phyloP scores from a whole-genome alignment of 2,888 invertebrate genomes.

The Lasioglossum vierecki region DNA sequence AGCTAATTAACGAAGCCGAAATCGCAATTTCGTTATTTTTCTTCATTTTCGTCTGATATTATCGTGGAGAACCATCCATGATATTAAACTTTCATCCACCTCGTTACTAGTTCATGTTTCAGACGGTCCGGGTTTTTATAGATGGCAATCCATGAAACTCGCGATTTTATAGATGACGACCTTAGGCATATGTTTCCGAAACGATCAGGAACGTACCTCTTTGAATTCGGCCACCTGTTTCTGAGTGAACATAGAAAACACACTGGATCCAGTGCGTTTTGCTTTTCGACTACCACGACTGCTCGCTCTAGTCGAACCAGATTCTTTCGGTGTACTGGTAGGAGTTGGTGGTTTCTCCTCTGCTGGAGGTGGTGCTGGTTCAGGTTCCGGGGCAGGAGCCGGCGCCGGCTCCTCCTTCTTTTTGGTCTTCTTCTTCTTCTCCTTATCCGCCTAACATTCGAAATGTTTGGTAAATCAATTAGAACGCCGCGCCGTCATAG shows the following conservation, averaged over 20 bases:
- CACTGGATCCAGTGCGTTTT: conserved; percentile 96
- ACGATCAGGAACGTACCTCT: conserved; percentile 86
- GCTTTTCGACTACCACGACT: conserved; percentile 92
- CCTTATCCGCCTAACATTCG: conserved; percentile 92
- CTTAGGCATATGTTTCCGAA: too few relatives aligned
- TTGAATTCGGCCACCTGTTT: conserved; percentile 98
- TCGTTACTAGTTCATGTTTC: too few relatives aligned
- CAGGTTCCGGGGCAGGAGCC: conserved; percentile 88
- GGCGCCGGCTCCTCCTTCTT: conserved; percentile 90
- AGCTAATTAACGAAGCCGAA: too few relatives aligned
- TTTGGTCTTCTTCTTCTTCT: conserved; percentile 92
- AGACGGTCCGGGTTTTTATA: too few relatives aligned
- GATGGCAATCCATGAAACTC: too few relatives aligned
- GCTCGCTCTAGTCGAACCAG: conserved; percentile 89
- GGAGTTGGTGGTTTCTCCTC: conserved; percentile 85
- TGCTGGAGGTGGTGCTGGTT: conserved; percentile 86
- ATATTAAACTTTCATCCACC: too few relatives aligned
- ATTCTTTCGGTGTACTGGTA: conserved; percentile 83
- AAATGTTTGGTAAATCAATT: conserved; percentile 36
- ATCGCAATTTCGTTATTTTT: too few relatives aligned
- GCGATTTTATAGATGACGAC: too few relatives aligned
- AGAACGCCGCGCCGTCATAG: not conserved
- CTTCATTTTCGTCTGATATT: too few relatives aligned
- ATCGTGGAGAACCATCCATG: too few relatives aligned
- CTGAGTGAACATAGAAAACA: conserved; percentile 98